Conservation (phyloP, 1,140 invertebrate genomes). For the Calosoma granatense region DNA sequence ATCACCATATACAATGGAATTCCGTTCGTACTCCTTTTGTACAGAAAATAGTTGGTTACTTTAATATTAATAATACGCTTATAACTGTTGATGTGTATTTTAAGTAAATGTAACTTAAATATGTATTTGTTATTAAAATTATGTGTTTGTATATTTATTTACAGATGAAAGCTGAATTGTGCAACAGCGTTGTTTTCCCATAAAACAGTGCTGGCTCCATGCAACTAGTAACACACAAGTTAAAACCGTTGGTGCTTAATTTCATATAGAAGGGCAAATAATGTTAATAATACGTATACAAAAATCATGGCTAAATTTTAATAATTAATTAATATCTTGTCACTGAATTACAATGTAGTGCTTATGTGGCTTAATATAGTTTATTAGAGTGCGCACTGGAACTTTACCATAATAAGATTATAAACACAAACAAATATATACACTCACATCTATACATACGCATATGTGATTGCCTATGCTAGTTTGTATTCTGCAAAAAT, state of each 20-base stretch:
- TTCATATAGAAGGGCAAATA: constrained; percentile 6
- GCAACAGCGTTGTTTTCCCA: not conserved
- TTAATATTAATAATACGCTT: no score
- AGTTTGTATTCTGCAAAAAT: no score
- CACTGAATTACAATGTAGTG: constrained; percentile 8
- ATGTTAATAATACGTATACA: constrained; percentile 7
- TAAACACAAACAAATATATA: not conserved
- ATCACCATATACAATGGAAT: no score
- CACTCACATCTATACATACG: not conserved
- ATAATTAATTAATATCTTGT: constrained; percentile 7
- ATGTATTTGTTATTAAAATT: no score
- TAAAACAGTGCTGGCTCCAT: not conserved
- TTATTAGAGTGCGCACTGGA: not conserved
- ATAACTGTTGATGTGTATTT: no score
- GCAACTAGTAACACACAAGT: constrained; percentile 4
- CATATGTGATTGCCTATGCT: no score
- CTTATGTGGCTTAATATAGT: constrained; percentile 9
- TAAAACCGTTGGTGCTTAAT: constrained; percentile 7
- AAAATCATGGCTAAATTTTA: constrained; percentile 9
- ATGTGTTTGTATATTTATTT: constrained; percentile 1
- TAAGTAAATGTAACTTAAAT: no score
- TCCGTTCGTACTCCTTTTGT: no score
- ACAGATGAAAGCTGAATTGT: constrained; percentile 11
- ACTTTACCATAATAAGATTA: no score
- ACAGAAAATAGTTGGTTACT: no score